Base-by-base conservation (phyloP, 2,113 vertebrate genomes). In the Psammodynastes pulverulentus region DNA sequence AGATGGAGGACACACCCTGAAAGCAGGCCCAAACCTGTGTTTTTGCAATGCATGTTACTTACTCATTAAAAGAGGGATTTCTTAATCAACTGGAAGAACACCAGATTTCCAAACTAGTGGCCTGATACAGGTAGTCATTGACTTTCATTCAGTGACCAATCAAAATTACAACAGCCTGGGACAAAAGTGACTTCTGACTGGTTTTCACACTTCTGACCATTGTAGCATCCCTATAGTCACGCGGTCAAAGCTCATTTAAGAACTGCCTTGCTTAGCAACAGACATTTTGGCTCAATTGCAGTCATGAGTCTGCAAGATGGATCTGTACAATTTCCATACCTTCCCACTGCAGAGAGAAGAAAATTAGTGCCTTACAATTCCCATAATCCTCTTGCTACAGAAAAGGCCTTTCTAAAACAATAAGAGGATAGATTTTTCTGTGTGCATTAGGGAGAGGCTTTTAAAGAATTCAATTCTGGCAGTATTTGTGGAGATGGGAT, bases 401-500 rank as follows among this genome's bases (percentile, higher is more conserved):
- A 79, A 89, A 21, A 95, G 93, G 62, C 94, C 72, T 46, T 2
- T 1, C 0, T 43, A 26, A 94, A 93, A 23, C 1, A 13, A 39
- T 1, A 94, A 24, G 23, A 39, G 12, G 87, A 21, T 92, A 62
- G 7, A 53, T 94, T 92, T 89, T 91, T 90, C 90, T 93, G 72
- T 86, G 90, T 43, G 29, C 19, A 49, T 88, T 90, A 54, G 29
- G 45, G 49, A 95, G 93, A 93, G 72, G 26, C 91, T 94, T 92
- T 95, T 79, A 88, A 86, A 94, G 88, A 79, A 72, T 54, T 34
- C 4, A 94, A 92, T 85, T 85, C 93, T 95, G 93, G 91, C 93
- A 88, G 93, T 94, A 95, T 1, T 91, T 49, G 92, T 94, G 91
- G 51, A 95, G 89, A 96, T 90, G 90, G 93, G 95, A 95, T 94